phyloP scores from a whole-genome alignment of 2,797 vertebrate species.

The Mormyrus proboscirostris region DNA sequence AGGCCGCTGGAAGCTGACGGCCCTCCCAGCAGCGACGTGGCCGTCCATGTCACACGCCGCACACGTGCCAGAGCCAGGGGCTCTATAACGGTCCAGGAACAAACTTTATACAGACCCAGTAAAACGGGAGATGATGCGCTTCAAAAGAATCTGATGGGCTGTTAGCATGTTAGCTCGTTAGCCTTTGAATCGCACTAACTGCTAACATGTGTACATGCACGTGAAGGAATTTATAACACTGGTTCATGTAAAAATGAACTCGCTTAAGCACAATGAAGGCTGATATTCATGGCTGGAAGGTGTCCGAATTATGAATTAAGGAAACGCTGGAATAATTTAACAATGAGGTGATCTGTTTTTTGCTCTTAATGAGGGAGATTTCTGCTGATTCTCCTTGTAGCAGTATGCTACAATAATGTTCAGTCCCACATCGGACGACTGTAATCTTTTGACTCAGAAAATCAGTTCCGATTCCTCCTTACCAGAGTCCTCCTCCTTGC shows the following conservation, averaged over 20 bases:
- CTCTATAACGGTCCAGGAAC: background rate
- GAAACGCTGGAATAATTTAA: background rate
- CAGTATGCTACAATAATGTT: background rate
- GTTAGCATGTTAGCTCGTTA: background rate
- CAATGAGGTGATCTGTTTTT: background rate
- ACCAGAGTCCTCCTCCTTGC: background rate
- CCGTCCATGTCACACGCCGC: background rate
- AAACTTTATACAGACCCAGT: background rate
- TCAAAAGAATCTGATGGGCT: background rate
- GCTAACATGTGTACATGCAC: background rate
- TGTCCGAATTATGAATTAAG: background rate
- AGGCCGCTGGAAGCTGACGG: background rate
- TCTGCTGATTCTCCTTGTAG: background rate
- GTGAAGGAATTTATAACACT: background rate
- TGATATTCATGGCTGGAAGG: background rate
- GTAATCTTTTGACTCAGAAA: background rate
- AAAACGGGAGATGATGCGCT: background rate
- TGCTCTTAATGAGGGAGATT: background rate
- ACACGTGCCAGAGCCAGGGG: background rate
- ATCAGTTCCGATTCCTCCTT: background rate
- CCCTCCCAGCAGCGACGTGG: background rate
- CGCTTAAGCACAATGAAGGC: background rate
- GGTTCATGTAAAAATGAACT: background rate
- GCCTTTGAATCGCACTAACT: background rate
- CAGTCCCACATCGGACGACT: background rate